A percentile compares a stretch with the other conserved stretches of the same genome.
These are phyloP conservation scores for Carcina quercana DNA, from an alignment of 2,888 invertebrate species.

Conservation along the genomic window DNA sequence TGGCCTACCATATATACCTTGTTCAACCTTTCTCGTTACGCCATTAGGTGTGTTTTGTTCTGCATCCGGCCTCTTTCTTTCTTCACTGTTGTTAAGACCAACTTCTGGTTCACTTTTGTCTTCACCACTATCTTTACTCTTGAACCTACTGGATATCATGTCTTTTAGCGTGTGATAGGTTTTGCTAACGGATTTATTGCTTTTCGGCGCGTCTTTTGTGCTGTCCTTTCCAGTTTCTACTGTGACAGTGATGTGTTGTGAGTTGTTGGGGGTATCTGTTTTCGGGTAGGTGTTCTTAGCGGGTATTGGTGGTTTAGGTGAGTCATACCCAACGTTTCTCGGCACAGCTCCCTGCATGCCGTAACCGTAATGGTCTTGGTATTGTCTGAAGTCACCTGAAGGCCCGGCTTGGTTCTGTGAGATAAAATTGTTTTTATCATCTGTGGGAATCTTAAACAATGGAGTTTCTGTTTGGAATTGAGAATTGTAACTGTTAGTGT, in stretches of 20 bases:
- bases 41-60: conserved; percentile 64
- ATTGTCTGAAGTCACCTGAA: conserved; percentile 66
- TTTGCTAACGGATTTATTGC: conserved; percentile 80
- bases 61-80: conserved; percentile 55
- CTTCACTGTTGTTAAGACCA: conserved; percentile 78
- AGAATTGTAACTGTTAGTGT: no score
- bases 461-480: no score
- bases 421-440: conserved; percentile 16
- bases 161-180: conserved; percentile 89
- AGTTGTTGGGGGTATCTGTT: conserved; percentile 55
- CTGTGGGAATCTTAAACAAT: conserved; percentile 45
- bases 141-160: conserved; percentile 87
- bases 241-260: conserved; percentile 71
- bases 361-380: conserved; percentile 71
- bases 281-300: conserved; percentile 58
- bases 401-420: conserved; percentile 69
- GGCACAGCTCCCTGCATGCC: conserved; percentile 54
- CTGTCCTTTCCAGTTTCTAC: conserved; percentile 76
- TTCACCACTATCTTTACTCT: conserved; percentile 75
- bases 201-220: conserved; percentile 71
- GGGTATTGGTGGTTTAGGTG: conserved; percentile 62
- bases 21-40: conserved; percentile 69
- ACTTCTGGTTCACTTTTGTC: conserved; percentile 67
- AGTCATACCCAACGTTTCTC: conserved; percentile 59
- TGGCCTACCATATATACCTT: conserved; percentile 76